Conservation (phyloP, 2,113 vertebrate species). For the Noctilio leporinus region DNA sequence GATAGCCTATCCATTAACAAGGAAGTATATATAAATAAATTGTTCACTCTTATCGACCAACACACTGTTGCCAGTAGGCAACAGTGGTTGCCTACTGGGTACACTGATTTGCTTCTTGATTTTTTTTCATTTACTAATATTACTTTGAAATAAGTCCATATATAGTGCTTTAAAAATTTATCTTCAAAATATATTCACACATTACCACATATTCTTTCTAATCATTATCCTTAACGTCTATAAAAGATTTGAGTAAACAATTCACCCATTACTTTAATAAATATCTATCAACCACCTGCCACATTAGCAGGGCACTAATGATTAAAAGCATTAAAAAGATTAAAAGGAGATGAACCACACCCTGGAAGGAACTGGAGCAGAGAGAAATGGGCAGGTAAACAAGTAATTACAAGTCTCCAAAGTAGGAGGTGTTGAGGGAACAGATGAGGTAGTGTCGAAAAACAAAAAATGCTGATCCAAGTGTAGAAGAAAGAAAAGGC, state of each 20-base stretch:
- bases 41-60: background rate
- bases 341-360: background rate
- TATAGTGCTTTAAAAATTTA: background rate
- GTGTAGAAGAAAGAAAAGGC: background rate
- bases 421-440: background rate
- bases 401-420: background rate
- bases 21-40: background rate
- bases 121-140: background rate
- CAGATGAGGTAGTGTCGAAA: background rate
- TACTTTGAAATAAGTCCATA: background rate
- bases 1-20: background rate
- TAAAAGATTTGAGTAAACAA: background rate
- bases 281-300: conserved; percentile 28
- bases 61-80: background rate
- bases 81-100: background rate
- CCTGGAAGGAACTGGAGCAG: background rate
- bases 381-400: background rate
- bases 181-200: background rate
- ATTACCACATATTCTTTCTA: background rate
- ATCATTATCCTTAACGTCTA: background rate
- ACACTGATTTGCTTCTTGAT: background rate
- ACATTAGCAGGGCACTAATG: background rate
- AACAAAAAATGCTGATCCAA: background rate
- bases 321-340: background rate
- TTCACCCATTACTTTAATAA: conserved; percentile 2